Evolutionary conservation across 1,140 invertebrate species (phyloP).

Genomic region (Phortica variegata): DNA sequence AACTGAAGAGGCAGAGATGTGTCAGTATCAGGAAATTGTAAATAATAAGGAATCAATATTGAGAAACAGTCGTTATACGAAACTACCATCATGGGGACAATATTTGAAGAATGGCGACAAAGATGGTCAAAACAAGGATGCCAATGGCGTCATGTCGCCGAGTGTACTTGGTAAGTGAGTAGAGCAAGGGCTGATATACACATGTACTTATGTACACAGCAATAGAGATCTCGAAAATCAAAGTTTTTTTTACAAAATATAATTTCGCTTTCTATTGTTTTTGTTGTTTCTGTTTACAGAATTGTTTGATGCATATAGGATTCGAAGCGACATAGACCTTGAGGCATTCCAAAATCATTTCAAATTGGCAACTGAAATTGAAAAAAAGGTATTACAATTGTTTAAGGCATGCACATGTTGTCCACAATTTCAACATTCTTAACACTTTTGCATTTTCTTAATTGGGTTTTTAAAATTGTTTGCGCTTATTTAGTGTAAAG

Average conservation of each 20-base stretch:
- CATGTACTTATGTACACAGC: not conserved
- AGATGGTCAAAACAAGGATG: constrained; percentile 2
- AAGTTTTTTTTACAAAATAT: not conserved
- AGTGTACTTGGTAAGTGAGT: constrained; percentile 17
- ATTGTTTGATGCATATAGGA: constrained; percentile 22
- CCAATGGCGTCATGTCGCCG: constrained; percentile 12
- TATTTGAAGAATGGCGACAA: constrained; percentile 18
- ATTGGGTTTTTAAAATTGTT: too few relatives aligned
- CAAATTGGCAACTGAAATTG: constrained; percentile 22
- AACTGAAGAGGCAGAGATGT: constrained; percentile 17
- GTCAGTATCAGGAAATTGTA: constrained; percentile 18
- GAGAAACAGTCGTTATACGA: constrained; percentile 20
- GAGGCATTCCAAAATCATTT: constrained; percentile 19
- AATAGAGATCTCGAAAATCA: not conserved
- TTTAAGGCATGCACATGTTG: too few relatives aligned
- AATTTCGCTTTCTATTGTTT: not conserved
- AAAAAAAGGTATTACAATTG: constrained; percentile 19
- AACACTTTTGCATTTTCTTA: too few relatives aligned
- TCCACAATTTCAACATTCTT: too few relatives aligned
- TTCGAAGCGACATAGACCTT: constrained; percentile 15
- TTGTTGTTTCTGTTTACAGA: constrained; percentile 4
- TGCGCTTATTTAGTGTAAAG: not conserved
- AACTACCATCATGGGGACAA: constrained; percentile 19
- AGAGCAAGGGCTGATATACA: not conserved
- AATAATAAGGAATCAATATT: constrained; percentile 20